Conservation (phyloP, 1,140 invertebrate genomes). For the Drosophila bocqueti region DNA sequence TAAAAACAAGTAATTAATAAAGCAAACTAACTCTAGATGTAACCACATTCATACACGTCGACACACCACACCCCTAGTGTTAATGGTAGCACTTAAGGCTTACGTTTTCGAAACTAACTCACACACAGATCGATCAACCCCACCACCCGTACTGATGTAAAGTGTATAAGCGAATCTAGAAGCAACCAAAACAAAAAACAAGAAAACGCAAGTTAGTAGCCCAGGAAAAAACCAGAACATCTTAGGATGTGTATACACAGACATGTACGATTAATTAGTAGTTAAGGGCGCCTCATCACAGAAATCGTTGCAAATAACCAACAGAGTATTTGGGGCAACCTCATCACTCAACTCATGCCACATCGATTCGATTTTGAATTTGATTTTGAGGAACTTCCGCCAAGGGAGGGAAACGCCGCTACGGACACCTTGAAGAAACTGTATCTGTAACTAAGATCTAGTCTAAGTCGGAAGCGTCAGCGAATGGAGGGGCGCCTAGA, state of each 20-base stretch:
- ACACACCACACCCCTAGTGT: slow-evolving; percentile 10
- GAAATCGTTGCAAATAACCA: slow-evolving; percentile 2
- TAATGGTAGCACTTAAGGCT: slow-evolving; percentile 35
- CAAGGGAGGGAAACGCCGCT: slow-evolving; percentile 70
- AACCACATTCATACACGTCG: slow-evolving; percentile 10
- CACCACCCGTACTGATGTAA: slow-evolving; percentile 63
- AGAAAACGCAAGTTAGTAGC: slow-evolving; percentile 47
- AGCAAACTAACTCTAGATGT: slow-evolving; percentile 28
- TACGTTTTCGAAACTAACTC: slow-evolving; percentile 45
- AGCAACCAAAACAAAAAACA: background rate
- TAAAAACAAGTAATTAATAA: slow-evolving; percentile 59
- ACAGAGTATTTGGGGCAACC: background rate
- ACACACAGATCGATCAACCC: slow-evolving; percentile 52
- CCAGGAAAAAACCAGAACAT: slow-evolving; percentile 36
- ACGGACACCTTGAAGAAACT: slow-evolving; percentile 74
- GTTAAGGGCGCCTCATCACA: slow-evolving; percentile 25
- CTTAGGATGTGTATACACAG: slow-evolving; percentile 13
- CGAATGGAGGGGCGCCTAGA: slow-evolving; percentile 6
- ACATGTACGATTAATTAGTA: slow-evolving; percentile 27
- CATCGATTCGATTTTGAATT: slow-evolving; percentile 40
- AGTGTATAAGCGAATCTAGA: slow-evolving; percentile 48
- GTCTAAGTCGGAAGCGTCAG: slow-evolving; percentile 42
- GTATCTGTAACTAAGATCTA: slow-evolving; percentile 53
- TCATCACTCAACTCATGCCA: slow-evolving; percentile 7
- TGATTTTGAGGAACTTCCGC: slow-evolving; percentile 47